Evolutionary conservation across 2,888 invertebrate species (phyloP).

Genomic region (Colostygia pectinataria): DNA sequence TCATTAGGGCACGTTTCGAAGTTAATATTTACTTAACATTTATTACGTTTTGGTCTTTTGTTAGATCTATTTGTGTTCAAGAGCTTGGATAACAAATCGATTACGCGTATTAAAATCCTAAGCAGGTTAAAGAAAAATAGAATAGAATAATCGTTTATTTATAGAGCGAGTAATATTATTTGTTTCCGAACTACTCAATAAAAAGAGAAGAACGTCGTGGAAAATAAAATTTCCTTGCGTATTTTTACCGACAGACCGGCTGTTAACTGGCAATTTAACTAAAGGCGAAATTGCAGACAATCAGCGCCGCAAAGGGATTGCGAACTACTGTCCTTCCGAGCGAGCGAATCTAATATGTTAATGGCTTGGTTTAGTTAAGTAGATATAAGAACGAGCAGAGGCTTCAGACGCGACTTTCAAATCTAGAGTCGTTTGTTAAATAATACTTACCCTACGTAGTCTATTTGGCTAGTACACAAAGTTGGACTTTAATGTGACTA

Average conservation of each 20-base stretch:
- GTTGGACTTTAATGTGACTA: too few species aligned
- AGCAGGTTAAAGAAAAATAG: too few species aligned
- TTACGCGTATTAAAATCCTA: not conserved
- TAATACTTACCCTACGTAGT: too few species aligned
- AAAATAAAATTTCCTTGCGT: constrained; percentile 20
- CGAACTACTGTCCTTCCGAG: constrained; percentile 35
- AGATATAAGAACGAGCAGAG: not conserved
- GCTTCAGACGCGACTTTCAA: constrained; percentile 15
- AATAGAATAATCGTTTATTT: too few species aligned
- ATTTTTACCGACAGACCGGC: constrained; percentile 20
- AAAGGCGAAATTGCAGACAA: constrained; percentile 37
- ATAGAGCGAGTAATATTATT: not conserved
- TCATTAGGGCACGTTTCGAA: constrained; percentile 32
- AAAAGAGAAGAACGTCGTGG: not conserved
- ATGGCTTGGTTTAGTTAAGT: constrained; percentile 46
- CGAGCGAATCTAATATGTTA: constrained; percentile 52
- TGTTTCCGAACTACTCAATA: not conserved
- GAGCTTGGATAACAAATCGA: not conserved
- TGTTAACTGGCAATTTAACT: constrained; percentile 37
- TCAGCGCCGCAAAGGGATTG: constrained; percentile 32
- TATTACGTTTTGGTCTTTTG: constrained; percentile 15
- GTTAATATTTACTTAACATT: constrained; percentile 27
- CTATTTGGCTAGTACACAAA: too few species aligned
- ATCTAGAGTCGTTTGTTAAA: too few species aligned
- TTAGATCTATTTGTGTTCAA: constrained; percentile 6